Percentiles rank a stretch among this genome's conserved stretches.
Evolutionary conservation across 2,888 invertebrate genomes (phyloP).

Genomic region (Oligia latruncula): DNA sequence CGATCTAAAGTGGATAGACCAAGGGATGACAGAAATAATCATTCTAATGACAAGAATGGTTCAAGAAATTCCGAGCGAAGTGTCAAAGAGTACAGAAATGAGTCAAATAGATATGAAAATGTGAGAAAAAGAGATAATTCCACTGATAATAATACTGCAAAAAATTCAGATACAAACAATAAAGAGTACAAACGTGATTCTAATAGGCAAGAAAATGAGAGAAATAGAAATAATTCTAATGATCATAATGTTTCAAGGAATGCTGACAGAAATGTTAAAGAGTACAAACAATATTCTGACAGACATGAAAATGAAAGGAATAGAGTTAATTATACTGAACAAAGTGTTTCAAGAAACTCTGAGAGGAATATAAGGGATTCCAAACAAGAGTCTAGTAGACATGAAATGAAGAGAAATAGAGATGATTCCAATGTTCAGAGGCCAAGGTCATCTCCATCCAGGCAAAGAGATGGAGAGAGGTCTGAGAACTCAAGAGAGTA

Average conservation of each 20-base stretch:
- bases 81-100: slow-evolving; percentile 41
- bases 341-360: slow-evolving; percentile 49
- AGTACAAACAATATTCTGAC: slow-evolving; percentile 38
- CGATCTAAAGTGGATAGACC: slow-evolving; percentile 53
- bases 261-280: slow-evolving; percentile 42
- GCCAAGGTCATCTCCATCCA: slow-evolving; percentile 50
- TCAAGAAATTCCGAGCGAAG: slow-evolving; percentile 49
- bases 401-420: slow-evolving; percentile 44
- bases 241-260: slow-evolving; percentile 49
- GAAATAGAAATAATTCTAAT: slow-evolving; percentile 40
- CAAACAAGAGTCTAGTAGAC: slow-evolving; percentile 36
- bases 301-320: slow-evolving; percentile 49
- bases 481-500: slow-evolving; percentile 51
- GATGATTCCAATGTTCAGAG: slow-evolving; percentile 41
- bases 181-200: slow-evolving; percentile 44
- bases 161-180: slow-evolving; percentile 42
- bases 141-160: slow-evolving; percentile 34
- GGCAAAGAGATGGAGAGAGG: slow-evolving; percentile 47
- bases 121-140: slow-evolving; percentile 35
- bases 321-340: slow-evolving; percentile 33
- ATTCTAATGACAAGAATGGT: slow-evolving; percentile 43
- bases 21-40: slow-evolving; percentile 48
- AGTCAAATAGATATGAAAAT: slow-evolving; percentile 43
- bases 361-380: slow-evolving; percentile 44
- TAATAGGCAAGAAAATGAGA: slow-evolving; percentile 44